Conservation (phyloP, 2,888 invertebrate species). For the Hydropsyche betteni region DNA sequence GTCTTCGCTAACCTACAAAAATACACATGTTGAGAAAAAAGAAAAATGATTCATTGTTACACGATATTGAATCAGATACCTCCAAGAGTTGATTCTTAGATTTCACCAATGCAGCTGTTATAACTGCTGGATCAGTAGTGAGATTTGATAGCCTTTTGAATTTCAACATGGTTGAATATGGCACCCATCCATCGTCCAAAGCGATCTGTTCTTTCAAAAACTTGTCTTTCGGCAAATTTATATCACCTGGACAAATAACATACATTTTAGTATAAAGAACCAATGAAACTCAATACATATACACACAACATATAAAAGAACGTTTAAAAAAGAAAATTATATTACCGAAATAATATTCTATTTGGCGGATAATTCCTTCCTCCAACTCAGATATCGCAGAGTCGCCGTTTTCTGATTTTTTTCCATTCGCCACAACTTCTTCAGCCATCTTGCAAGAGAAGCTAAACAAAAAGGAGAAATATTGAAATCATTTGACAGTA, state of each 20-base stretch:
- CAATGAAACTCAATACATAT: too few species aligned
- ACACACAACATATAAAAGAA: too few species aligned
- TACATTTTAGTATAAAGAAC: not conserved
- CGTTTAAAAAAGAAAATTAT: slow-evolving; percentile 42
- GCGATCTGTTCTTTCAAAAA: slow-evolving; percentile 89
- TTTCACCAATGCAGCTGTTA: slow-evolving; percentile 78
- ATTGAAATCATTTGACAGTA: too few species aligned
- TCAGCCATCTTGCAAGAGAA: slow-evolving; percentile 4
- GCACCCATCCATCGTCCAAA: slow-evolving; percentile 91
- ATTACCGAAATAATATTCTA: slow-evolving; percentile 71
- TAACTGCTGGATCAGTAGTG: slow-evolving; percentile 73
- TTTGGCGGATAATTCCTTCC: slow-evolving; percentile 72
- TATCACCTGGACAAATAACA: slow-evolving; percentile 71
- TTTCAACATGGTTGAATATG: slow-evolving; percentile 81
- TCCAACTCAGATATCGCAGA: slow-evolving; percentile 61
- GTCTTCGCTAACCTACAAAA: slow-evolving; percentile 71
- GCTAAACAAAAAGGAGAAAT: too few species aligned
- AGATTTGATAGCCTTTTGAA: slow-evolving; percentile 87
- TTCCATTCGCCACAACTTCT: slow-evolving; percentile 36
- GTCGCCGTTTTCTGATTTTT: slow-evolving; percentile 52
- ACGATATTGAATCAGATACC: slow-evolving; percentile 57
- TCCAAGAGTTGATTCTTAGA: slow-evolving; percentile 78
- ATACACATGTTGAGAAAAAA: slow-evolving; percentile 9
- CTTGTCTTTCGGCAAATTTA: slow-evolving; percentile 91
- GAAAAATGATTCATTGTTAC: not conserved